Conservation (phyloP, 2,888 invertebrate species). For the Drepanosiphum platanoidis region DNA sequence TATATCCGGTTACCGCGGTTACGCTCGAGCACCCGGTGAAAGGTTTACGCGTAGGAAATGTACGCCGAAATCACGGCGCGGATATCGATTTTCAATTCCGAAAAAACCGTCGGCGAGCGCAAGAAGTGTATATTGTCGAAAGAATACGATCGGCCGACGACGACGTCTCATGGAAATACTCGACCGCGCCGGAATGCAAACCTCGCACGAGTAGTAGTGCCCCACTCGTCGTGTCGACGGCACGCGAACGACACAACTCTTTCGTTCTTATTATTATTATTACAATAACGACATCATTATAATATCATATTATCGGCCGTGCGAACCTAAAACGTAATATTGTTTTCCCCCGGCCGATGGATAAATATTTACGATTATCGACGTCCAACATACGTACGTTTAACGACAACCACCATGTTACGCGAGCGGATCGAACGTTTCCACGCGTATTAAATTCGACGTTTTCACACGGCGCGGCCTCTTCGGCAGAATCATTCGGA, state of each 20-base stretch:
- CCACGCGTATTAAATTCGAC: no score
- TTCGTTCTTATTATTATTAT: no score
- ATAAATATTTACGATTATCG: no score
- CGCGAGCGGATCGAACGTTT: no score
- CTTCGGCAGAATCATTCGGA: no score
- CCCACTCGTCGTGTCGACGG: no score
- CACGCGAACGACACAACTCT: neutral
- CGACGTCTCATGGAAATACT: neutral
- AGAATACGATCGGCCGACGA: no score
- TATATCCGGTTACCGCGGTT: constrained; percentile 10
- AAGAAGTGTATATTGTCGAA: neutral
- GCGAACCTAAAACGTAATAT: neutral
- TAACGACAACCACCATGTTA: no score
- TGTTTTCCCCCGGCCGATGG: neutral
- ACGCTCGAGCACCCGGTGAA: neutral
- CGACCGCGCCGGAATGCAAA: neutral
- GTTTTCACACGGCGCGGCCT: no score
- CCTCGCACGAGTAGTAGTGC: no score
- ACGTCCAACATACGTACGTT: no score
- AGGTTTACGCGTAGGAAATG: neutral
- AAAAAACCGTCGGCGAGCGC: neutral
- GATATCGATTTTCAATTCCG: neutral
- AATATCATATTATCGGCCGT: neutral
- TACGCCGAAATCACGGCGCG: neutral
- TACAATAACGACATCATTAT: neutral